These are phyloP conservation scores for Phalacrocorax pelagicus DNA, from an alignment of 2,113 vertebrate species.

Conservation along the genomic window DNA sequence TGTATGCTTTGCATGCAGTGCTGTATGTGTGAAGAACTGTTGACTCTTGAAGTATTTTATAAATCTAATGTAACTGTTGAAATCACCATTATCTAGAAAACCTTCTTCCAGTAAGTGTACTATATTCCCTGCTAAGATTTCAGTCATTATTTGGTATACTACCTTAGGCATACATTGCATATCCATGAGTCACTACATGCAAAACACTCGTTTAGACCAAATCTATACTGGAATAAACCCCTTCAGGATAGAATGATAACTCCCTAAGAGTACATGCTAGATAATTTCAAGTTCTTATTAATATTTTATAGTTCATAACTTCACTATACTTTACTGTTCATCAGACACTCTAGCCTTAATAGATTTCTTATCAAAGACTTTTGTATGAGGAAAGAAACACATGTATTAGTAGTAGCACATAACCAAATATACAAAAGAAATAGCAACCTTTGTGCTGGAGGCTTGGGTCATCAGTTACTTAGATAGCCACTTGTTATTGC, in stretches of 20 bases:
- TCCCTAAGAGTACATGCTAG: background rate
- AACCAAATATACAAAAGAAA: background rate
- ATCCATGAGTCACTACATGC: background rate
- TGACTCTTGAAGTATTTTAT: background rate
- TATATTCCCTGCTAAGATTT: background rate
- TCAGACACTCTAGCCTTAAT: background rate
- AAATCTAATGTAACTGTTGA: background rate
- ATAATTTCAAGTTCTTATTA: background rate
- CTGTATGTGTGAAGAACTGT: background rate
- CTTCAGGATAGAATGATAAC: background rate
- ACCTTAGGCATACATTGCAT: background rate
- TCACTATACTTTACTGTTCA: background rate
- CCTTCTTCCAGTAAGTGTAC: background rate
- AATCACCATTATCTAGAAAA: background rate
- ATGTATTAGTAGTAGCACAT: background rate
- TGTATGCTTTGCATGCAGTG: background rate
- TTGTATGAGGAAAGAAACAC: background rate
- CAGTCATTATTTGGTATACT: background rate
- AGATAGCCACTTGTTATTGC: background rate
- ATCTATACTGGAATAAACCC: background rate
- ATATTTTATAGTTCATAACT: background rate
- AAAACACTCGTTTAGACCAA: background rate
- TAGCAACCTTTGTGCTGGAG: conserved; percentile 26
- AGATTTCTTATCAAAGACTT: background rate
- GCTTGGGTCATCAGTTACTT: background rate